phyloP scores from a whole-genome alignment of 2,113 vertebrate species.

The Taxidea taxus region DNA sequence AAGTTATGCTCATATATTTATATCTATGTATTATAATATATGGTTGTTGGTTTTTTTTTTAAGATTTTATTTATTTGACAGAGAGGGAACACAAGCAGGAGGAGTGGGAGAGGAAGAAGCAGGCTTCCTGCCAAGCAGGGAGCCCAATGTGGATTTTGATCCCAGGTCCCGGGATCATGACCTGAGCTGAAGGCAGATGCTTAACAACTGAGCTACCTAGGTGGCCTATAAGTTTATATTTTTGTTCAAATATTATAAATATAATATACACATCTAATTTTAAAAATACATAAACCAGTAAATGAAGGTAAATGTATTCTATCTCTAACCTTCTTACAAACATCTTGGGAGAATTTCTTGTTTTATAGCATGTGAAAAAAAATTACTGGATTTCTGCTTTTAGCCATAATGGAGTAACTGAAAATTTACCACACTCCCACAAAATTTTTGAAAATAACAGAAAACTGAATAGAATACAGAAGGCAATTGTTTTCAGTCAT shows the following conservation, averaged over 20 bases:
- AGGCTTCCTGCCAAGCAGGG: too few relatives aligned
- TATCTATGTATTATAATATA: neutral
- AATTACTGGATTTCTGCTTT: neutral
- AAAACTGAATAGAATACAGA: neutral
- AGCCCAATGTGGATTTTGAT: too few relatives aligned
- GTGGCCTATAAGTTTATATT: neutral
- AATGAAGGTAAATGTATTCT: neutral
- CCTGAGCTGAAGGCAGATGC: too few relatives aligned
- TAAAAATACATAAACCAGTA: neutral
- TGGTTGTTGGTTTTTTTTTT: too few relatives aligned
- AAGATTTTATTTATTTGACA: too few relatives aligned
- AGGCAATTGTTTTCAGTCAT: neutral
- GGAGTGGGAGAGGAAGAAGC: too few relatives aligned
- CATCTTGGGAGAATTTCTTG: neutral
- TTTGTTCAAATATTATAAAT: conserved; percentile 1
- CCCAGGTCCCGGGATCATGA: too few relatives aligned
- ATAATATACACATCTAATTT: neutral
- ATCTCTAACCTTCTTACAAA: neutral
- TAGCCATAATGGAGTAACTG: neutral
- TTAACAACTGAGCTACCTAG: too few relatives aligned
- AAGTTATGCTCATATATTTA: neutral
- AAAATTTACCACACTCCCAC: neutral
- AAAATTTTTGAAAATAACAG: neutral
- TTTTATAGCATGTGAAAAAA: neutral
- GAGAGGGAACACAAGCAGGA: too few relatives aligned